These are phyloP conservation scores for Cryptops parisi DNA, from an alignment of 2,888 invertebrate genomes.

Conservation along the genomic window DNA sequence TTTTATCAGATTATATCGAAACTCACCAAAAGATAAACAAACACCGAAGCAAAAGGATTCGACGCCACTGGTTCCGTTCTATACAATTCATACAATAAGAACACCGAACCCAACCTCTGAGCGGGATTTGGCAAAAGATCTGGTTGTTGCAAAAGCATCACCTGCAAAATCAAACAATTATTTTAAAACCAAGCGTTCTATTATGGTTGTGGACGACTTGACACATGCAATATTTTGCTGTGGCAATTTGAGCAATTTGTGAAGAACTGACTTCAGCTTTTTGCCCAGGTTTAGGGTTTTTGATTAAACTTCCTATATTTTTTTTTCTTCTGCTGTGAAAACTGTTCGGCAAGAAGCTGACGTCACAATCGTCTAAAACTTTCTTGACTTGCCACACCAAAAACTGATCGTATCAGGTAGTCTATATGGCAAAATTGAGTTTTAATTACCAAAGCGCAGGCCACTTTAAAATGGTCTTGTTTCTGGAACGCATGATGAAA, in stretches of 20 bases:
- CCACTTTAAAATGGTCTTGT: conserved; percentile 62
- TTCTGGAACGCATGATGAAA: conserved; percentile 63
- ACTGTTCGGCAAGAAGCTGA: too few species aligned
- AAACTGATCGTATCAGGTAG: not conserved
- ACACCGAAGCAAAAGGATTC: conserved; percentile 56
- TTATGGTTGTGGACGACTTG: too few species aligned
- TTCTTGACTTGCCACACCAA: too few species aligned
- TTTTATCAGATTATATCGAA: too few species aligned
- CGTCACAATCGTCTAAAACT: too few species aligned
- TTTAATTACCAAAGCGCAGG: conserved; percentile 42
- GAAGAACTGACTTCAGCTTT: too few species aligned
- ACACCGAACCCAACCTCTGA: conserved; percentile 52
- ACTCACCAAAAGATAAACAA: conserved; percentile 49
- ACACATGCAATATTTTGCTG: too few species aligned
- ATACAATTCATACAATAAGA: conserved; percentile 54
- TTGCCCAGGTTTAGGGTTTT: too few species aligned
- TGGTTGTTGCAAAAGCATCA: conserved; percentile 48
- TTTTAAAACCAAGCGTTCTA: too few species aligned
- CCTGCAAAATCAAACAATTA: conserved; percentile 28
- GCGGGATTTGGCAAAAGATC: conserved; percentile 51
- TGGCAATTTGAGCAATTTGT: too few species aligned
- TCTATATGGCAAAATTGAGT: not conserved
- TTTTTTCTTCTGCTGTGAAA: too few species aligned
- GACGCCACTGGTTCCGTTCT: conserved; percentile 47
- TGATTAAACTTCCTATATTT: too few species aligned